phyloP scores from a whole-genome alignment of 2,797 vertebrate genomes.

The Aeoliscus strigatus region DNA sequence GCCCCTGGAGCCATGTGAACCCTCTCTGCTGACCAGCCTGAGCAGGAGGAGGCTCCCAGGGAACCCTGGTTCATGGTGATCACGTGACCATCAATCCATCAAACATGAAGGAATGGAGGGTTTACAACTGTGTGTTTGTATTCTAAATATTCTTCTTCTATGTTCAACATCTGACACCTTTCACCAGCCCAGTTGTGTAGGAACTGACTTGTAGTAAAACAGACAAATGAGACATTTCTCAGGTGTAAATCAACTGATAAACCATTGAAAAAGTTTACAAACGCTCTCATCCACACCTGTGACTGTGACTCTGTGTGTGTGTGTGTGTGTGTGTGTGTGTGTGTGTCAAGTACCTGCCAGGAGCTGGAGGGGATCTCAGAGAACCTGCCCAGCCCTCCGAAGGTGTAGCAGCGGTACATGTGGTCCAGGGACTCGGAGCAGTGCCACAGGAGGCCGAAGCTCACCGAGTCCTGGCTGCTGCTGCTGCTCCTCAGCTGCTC shows the following conservation, averaged over 20 bases:
- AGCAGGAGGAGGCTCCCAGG: neutral
- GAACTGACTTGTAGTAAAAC: too few relatives aligned
- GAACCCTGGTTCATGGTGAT: neutral
- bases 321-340: conserved; percentile 1
- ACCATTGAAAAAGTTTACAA: too few relatives aligned
- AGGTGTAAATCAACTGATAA: too few relatives aligned
- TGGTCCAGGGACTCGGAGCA: conserved; percentile 81
- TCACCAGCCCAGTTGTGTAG: too few relatives aligned
- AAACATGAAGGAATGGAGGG: too few relatives aligned
- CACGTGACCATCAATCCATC: neutral
- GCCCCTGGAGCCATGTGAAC: too few relatives aligned
- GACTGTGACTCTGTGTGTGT: neutral
- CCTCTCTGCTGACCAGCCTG: too few relatives aligned
- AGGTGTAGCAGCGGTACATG: conserved; percentile 81
- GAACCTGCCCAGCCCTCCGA: conserved; percentile 82
- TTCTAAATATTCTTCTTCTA: too few relatives aligned
- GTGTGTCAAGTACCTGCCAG: conserved; percentile 81
- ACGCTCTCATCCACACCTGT: too few relatives aligned
- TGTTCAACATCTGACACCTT: too few relatives aligned
- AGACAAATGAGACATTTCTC: too few relatives aligned
- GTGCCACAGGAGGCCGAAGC: conserved; percentile 87
- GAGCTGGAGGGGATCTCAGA: conserved; percentile 87
- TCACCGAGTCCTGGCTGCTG: conserved; percentile 72
- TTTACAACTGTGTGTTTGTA: too few relatives aligned
- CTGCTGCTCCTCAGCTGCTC: conserved; percentile 66